Percentiles rank a stretch among this genome's conserved stretches.
phyloP scores from a whole-genome alignment of 2,797 vertebrate species.

The Chiloscyllium punctatum region DNA sequence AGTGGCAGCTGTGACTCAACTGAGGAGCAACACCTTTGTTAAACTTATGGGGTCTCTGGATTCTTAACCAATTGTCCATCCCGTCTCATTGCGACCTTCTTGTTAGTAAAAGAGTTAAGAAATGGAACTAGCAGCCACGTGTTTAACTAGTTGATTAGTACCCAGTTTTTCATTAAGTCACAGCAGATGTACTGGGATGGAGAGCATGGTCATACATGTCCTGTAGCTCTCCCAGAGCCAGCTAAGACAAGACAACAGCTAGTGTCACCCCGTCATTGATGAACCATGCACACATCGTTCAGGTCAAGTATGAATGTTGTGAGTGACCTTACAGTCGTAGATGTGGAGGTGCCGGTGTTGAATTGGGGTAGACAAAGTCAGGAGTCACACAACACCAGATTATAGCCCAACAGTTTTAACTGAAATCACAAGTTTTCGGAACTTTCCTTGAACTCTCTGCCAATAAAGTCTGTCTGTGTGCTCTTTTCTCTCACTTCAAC shows the following conservation, averaged over 20 bases:
- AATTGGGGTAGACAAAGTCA: no score
- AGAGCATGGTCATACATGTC: not conserved
- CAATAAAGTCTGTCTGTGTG: no score
- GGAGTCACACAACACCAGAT: no score
- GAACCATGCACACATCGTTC: not conserved
- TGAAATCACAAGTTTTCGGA: no score
- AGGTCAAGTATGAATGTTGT: not conserved
- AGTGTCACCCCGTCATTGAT: not conserved
- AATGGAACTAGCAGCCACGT: not conserved
- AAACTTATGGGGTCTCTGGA: not conserved
- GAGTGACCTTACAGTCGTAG: not conserved
- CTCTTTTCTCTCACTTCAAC: no score
- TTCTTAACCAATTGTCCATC: not conserved
- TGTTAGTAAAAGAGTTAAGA: not conserved
- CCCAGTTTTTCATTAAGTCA: not conserved
- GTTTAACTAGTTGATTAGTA: not conserved
- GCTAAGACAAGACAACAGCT: not conserved
- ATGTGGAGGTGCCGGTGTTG: no score
- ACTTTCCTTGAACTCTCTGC: no score
- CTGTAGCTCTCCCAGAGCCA: not conserved
- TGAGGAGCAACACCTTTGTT: not conserved
- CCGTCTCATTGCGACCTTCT: not conserved
- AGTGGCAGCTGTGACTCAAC: not conserved
- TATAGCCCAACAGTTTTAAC: no score
- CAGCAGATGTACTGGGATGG: not conserved